Base-by-base conservation (phyloP, 2,888 invertebrate species). In the Apamea anceps region DNA sequence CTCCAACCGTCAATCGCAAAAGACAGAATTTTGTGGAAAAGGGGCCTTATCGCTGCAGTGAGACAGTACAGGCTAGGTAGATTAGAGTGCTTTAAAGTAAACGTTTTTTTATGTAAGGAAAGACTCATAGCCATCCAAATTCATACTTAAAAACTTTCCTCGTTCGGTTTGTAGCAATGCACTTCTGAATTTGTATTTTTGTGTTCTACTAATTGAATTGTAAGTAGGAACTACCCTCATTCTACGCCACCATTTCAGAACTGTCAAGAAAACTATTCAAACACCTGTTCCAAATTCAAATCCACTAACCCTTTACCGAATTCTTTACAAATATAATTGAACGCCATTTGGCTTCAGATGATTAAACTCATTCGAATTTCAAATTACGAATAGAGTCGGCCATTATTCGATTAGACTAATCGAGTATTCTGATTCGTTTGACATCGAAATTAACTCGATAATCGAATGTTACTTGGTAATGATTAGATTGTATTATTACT, bases 311-410 rank as follows among this genome's bases (percentile, higher is more conserved):
- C 88, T 88, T 85, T 79, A 80, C 72, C 65, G 81, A 81, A 85
- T 87, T 88, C 90, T 88, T 89, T 77, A 77, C 77, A 71, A 86
- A 75, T 82, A 79, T 86, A 88, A 89, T 89, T 79, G 85, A 83
- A 79, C 82, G 75, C 80, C 90, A 89, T 88, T 89, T 88, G 90
- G 85, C 84, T 86, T 82, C 86, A 87, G 85, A 88, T 90, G 73
- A 87, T 85, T 81, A 81, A 88, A 80, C 75, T 87, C 88, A 90
- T 91, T 91, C 92, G 90, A 91, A 91, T 92, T 94, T 93, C 91
- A 90, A 94, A 93, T 93, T 92, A 93, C 89, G 90, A 90, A 90
- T 77, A 88, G 57, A 32, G 81, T 72, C 73, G 68, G 77, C 88
- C 77, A 85, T 88, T 88, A 89, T 89, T 79, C 87, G 90, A 88